These are phyloP conservation scores for Pogoniulus pusillus DNA, from an alignment of 2,797 vertebrate genomes.

Conservation along the genomic window DNA sequence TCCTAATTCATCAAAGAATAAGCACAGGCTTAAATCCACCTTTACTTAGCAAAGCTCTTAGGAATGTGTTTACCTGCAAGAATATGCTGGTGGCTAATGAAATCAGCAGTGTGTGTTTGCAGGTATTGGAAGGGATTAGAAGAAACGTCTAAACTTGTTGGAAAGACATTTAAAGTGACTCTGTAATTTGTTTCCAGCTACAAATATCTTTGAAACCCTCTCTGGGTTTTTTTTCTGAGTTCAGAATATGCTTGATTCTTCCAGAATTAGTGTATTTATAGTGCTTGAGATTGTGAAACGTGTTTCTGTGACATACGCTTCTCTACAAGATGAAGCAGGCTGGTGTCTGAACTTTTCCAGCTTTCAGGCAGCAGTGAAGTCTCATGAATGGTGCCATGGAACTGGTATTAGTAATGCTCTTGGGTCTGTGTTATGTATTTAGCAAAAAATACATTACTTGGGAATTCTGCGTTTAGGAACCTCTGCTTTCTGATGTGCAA, in stretches of 20 bases:
- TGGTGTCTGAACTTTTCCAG: neutral
- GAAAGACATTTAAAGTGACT: conserved; percentile 13
- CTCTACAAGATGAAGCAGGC: neutral
- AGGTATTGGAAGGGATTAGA: conserved; percentile 20
- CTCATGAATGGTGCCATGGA: rapidly evolving
- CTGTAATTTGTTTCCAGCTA: conserved; percentile 7
- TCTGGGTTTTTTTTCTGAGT: neutral
- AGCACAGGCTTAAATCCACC: conserved; percentile 33
- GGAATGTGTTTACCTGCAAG: conserved; percentile 54
- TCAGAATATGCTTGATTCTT: neutral
- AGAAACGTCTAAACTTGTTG: neutral
- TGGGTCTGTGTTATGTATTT: neutral
- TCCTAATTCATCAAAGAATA: conserved; percentile 49
- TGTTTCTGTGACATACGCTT: neutral
- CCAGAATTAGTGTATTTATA: neutral
- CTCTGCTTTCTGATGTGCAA: rapidly evolving
- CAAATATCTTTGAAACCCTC: conserved; percentile 15
- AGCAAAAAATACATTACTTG: neutral
- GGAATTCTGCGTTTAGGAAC: neutral
- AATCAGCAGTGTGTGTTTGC: neutral
- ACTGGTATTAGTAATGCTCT: neutral
- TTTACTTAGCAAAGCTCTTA: conserved; percentile 17
- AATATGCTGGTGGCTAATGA: conserved; percentile 10
- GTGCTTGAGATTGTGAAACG: neutral
- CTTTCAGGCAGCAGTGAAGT: neutral